phyloP scores from a whole-genome alignment of 2,113 vertebrate genomes.

The Zosterops borbonicus region DNA sequence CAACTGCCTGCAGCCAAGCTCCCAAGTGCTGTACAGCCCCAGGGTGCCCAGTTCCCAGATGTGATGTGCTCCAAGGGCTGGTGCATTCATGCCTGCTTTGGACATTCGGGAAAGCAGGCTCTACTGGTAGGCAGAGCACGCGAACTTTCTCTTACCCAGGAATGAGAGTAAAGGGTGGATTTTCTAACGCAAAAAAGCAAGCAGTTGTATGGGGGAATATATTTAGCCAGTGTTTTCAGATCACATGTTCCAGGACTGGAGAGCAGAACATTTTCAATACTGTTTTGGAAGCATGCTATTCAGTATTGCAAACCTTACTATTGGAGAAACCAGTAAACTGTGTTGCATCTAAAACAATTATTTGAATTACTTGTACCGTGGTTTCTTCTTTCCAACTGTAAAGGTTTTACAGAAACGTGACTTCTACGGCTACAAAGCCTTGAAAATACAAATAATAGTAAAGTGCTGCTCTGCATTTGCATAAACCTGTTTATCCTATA shows the following conservation, averaged over 20 bases:
- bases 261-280: neutral
- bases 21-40: neutral
- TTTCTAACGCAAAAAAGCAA: neutral
- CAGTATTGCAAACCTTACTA: neutral
- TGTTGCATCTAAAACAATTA: constrained; percentile 9
- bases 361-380: neutral
- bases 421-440: neutral
- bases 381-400: neutral
- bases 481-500: constrained; percentile 54
- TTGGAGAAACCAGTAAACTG: neutral
- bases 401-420: constrained; percentile 26
- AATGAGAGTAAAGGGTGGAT: neutral
- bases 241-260: constrained; percentile 19
- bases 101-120: neutral
- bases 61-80: neutral
- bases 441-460: constrained; percentile 32
- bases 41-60: neutral
- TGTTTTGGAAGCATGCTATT: neutral
- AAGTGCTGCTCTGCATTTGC: constrained; percentile 20
- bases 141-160: neutral
- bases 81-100: neutral
- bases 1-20: neutral
- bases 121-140: neutral
- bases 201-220: neutral
- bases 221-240: constrained; percentile 46